These are phyloP conservation scores for Galago senegalensis DNA, from an alignment of 2,797 vertebrate species.

Conservation along the genomic window DNA sequence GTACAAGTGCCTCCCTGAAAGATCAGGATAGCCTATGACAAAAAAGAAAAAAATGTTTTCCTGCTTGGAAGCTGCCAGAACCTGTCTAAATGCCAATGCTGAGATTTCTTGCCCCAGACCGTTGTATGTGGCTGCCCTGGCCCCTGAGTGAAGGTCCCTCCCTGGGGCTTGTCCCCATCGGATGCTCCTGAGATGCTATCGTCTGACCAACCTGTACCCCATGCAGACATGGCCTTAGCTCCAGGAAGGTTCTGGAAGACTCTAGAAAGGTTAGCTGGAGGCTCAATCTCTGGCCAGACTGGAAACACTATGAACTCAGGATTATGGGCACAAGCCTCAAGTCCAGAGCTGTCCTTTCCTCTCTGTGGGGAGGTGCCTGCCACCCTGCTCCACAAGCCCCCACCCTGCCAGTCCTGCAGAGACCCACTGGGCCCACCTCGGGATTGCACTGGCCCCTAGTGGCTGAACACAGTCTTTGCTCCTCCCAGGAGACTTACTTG, in stretches of 20 bases:
- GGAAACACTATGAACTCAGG: not conserved
- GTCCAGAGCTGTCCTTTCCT: not conserved
- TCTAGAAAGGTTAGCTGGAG: not conserved
- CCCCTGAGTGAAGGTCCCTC: not conserved
- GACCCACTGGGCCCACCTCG: not conserved
- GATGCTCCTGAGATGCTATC: not conserved
- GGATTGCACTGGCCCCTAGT: slow-evolving; percentile 86
- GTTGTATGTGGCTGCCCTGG: too few relatives aligned
- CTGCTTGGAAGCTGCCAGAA: not conserved
- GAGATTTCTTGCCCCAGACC: not conserved
- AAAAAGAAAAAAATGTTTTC: not conserved
- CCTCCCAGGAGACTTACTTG: accelerated
- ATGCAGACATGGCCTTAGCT: not conserved
- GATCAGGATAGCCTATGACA: accelerated
- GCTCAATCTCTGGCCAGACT: not conserved
- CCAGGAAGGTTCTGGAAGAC: not conserved
- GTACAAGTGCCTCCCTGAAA: accelerated
- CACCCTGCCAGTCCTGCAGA: accelerated
- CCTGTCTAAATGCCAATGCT: accelerated
- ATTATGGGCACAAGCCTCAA: not conserved
- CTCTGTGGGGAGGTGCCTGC: not conserved
- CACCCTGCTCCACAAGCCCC: not conserved
- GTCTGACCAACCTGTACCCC: not conserved
- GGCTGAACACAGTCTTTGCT: slow-evolving; percentile 43
- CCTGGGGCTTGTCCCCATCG: accelerated